Base-by-base conservation (phyloP, 2,888 invertebrate species). In the Nebria brevicollis region DNA sequence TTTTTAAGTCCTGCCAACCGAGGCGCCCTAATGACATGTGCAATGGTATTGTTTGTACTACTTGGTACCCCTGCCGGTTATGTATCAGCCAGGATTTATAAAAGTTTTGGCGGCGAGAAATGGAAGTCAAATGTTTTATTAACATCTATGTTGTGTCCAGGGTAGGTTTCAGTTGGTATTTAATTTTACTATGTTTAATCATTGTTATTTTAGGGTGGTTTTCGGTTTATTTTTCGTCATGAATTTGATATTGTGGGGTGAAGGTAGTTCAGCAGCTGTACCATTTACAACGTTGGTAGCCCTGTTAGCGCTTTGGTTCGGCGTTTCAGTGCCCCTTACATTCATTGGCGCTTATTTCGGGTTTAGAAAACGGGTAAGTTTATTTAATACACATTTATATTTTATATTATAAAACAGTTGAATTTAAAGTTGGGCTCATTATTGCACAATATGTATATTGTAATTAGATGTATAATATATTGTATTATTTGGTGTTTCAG, bases 281-380 rank as follows among this genome's bases (percentile, higher is more conserved):
- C 99, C 99, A 4, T 99, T 99, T 91, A 96, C 96, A 79, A 99
- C 99, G 2, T 91, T 99, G 78, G 91, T 99, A 81, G 98, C 98
- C 26, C 92, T 99, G 80, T 90, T 99, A 83, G 96, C 97, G 0
- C 92, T 99, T 41, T 99, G 99, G 99, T 96, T 98, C 90, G 95
- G 98, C 77, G 97, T 99, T n/a, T 98, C 98, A 0, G 97, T 98
- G 82, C 99, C 99, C 1, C 92, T 99, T 83, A 98, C 98, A 1
- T 99, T 99, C 89, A 94, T 98, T 84, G 99, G 99, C 42, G 97
- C 99, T 70, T 98, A 98, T 90, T 98, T 99, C 90, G 99, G 99
- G 83, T 99, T 98, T 90, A 95, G 98, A 87, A 98, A 98, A 91
- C 92, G 97, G 91, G 97, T 97, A 90, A 91, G 92, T 68, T 68